Evolutionary conservation across 2,113 vertebrate species (phyloP).

Genomic region (Oncorhynchus keta): DNA sequence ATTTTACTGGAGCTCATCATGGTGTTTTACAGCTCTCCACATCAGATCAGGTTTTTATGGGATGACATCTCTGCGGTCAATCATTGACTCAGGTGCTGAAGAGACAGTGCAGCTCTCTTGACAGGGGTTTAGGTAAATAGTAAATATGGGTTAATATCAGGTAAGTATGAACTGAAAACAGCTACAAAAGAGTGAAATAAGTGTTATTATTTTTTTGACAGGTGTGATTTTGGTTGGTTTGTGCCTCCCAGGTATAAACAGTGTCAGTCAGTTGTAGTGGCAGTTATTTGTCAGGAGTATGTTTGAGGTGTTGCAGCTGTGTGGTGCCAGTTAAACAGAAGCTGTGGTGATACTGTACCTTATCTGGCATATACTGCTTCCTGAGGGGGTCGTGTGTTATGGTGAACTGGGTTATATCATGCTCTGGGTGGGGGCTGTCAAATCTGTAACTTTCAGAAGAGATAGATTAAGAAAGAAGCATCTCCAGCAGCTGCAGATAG

Average conservation of each 20-base stretch:
- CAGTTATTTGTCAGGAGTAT: too few relatives aligned
- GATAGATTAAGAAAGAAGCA: neutral
- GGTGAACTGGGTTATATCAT: neutral
- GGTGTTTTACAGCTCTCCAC: neutral
- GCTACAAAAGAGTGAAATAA: too few relatives aligned
- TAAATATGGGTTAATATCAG: too few relatives aligned
- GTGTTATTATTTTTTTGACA: too few relatives aligned
- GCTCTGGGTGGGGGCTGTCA: neutral
- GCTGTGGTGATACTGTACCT: conserved; percentile 5
- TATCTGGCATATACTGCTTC: conserved; percentile 24
- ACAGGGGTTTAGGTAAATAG: too few relatives aligned
- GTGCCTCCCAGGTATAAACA: too few relatives aligned
- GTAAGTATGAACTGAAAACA: too few relatives aligned
- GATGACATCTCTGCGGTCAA: neutral
- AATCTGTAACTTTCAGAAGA: too few relatives aligned
- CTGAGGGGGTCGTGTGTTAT: neutral
- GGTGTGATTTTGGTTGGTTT: too few relatives aligned
- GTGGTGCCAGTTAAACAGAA: neutral
- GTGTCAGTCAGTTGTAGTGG: too few relatives aligned
- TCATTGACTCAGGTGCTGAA: neutral
- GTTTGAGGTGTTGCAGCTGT: neutral
- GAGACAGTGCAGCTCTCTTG: too few relatives aligned
- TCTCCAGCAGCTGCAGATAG: neutral
- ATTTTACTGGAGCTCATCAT: conserved; percentile 1
- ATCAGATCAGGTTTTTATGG: neutral